phyloP scores from a whole-genome alignment of 2,797 vertebrate genomes.

The Lagocephalus sceleratus region DNA sequence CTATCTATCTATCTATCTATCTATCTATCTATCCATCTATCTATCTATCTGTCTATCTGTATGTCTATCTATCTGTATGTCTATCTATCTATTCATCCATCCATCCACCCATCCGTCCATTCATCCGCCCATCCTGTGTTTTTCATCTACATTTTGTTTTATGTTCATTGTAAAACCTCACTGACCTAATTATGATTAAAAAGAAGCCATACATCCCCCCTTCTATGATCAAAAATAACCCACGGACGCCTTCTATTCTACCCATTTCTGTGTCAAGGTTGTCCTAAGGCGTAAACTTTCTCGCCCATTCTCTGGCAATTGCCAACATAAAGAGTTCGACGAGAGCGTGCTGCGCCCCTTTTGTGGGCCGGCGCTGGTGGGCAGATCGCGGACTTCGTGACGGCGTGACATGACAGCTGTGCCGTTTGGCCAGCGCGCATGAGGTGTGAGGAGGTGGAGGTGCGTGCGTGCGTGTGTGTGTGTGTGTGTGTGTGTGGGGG shows the following conservation, averaged over 20 bases:
- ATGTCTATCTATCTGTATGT: constrained; percentile 5
- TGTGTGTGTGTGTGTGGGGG: background rate
- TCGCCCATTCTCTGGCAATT: constrained; percentile 31
- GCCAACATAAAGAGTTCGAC: constrained; percentile 42
- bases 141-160: background rate
- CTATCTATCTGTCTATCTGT: background rate
- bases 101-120: constrained; percentile 1
- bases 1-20: constrained; percentile 1
- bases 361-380: constrained; percentile 35
- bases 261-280: constrained; percentile 15
- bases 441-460: constrained; percentile 12
- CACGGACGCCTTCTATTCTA: background rate
- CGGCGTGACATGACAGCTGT: constrained; percentile 59
- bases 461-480: constrained; percentile 14
- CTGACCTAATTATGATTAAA: too few species aligned
- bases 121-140: background rate
- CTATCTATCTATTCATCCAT: constrained; percentile 8
- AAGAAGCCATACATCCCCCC: background rate
- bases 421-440: constrained; percentile 31
- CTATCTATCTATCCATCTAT: too few species aligned
- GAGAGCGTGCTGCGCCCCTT: constrained; percentile 28
- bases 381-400: constrained; percentile 37
- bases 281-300: constrained; percentile 12
- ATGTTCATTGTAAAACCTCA: too few species aligned
- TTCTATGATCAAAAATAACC: background rate